A percentile compares a stretch with the other conserved stretches of the same genome.
These are phyloP conservation scores for Drosophila austrosaltans DNA, from an alignment of 2,888 invertebrate species.

Conservation along the genomic window DNA sequence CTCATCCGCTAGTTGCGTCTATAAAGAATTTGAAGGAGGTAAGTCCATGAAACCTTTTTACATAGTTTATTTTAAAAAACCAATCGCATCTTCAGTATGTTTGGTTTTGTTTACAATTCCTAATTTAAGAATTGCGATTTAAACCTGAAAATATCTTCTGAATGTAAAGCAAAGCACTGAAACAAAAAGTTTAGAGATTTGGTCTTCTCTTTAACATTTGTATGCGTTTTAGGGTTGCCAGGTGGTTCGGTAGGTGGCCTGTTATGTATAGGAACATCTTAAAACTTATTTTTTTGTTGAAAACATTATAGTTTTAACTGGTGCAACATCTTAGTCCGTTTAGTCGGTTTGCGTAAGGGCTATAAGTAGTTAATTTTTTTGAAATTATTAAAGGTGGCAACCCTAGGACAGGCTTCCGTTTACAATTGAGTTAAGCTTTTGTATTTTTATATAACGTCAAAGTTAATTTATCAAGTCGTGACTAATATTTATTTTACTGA, in stretches of 20 bases:
- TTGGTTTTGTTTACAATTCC: neutral
- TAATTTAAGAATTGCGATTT: neutral
- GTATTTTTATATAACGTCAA: slow-evolving; percentile 9
- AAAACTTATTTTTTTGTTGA: neutral
- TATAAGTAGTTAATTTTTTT: neutral
- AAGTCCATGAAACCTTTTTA: neutral
- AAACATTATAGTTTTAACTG: neutral
- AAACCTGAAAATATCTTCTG: neutral
- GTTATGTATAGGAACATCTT: neutral
- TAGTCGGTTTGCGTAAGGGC: neutral
- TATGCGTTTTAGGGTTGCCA: slow-evolving; percentile 66
- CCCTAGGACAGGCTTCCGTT: neutral
- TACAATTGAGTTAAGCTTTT: neutral
- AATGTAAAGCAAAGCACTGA: neutral
- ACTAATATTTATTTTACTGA: neutral
- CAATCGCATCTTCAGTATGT: neutral
- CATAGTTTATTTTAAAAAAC: neutral
- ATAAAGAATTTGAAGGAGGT: neutral
- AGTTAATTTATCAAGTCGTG: neutral
- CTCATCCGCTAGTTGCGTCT: neutral
- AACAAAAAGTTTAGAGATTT: neutral
- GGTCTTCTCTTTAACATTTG: slow-evolving; percentile 26
- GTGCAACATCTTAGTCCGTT: too few relatives aligned
- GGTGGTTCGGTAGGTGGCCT: slow-evolving; percentile 2
- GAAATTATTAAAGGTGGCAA: slow-evolving; percentile 3